A percentile compares a stretch with the other conserved stretches of the same genome.
phyloP scores from a whole-genome alignment of 30 jellyfish, hydroid and myxozoan species.

The Aurelia sp. region DNA sequence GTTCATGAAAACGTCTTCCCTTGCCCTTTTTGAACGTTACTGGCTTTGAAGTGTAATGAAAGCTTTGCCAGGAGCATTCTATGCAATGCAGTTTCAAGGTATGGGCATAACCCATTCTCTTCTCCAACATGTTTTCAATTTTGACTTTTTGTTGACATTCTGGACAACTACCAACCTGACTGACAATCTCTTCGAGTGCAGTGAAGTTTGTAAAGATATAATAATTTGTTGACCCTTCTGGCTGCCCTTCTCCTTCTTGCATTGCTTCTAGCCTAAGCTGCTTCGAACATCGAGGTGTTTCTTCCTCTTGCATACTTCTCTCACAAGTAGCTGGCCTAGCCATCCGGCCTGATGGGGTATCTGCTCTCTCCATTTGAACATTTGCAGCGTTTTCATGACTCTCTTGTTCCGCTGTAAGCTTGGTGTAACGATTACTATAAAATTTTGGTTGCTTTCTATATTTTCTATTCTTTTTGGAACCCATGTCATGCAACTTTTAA shows the following conservation, averaged over 20 bases:
- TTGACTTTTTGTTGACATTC: background rate
- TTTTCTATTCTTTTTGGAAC: conserved; percentile 11
- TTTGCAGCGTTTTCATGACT: background rate
- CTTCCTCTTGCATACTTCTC: background rate
- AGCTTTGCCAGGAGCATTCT: too few relatives aligned
- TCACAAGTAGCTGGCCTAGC: conserved; percentile 6
- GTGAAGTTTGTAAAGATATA: background rate
- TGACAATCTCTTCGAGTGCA: conserved; percentile 9
- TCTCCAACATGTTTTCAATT: background rate
- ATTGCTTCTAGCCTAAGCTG: conserved; percentile 11
- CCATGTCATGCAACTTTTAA: background rate
- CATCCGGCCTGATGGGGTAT: background rate
- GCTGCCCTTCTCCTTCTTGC: background rate
- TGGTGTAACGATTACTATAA: conserved; percentile 12
- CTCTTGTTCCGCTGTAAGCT: background rate
- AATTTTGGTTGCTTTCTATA: conserved; percentile 2
- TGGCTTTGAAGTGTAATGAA: too few relatives aligned
- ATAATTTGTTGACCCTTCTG: conserved; percentile 15
- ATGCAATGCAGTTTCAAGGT: background rate
- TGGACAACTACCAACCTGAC: background rate
- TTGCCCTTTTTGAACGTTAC: too few relatives aligned
- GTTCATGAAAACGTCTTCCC: too few relatives aligned
- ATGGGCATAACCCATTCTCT: conserved; percentile 19
- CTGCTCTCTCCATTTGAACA: background rate
- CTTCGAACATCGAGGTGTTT: conserved; percentile 16